Percentiles rank a stretch among this genome's conserved stretches.
These are phyloP conservation scores for Tupaia chinensis DNA, from an alignment of 2,113 vertebrate genomes.

Conservation along the genomic window DNA sequence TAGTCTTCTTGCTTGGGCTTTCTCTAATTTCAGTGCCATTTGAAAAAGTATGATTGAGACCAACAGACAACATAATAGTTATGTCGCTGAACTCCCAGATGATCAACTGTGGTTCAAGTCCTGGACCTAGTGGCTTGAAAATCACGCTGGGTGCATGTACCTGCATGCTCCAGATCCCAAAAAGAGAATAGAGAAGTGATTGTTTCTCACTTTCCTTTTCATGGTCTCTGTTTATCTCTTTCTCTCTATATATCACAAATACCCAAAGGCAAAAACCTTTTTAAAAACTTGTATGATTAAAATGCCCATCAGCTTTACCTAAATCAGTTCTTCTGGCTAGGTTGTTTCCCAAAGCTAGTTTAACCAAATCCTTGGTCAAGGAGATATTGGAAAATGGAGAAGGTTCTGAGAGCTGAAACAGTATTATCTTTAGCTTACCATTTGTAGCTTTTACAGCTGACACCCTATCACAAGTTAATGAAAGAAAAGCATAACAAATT, in stretches of 20 bases:
- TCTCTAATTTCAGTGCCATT: neutral
- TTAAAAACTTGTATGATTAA: neutral
- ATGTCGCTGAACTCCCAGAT: too few species aligned
- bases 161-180: too few species aligned
- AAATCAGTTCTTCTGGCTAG: neutral
- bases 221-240: too few species aligned
- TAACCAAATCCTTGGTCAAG: neutral
- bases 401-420: neutral
- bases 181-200: too few species aligned
- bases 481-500: neutral
- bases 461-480: neutral
- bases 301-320: neutral
- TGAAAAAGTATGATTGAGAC: too few species aligned
- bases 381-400: neutral
- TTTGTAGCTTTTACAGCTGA: neutral
- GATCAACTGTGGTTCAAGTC: too few species aligned
- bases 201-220: too few species aligned
- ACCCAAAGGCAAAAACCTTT: too few species aligned
- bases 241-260: too few species aligned
- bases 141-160: too few species aligned
- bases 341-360: neutral
- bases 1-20: neutral
- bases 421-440: neutral
- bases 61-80: too few species aligned
- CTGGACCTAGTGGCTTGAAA: too few species aligned